A percentile compares a stretch with the other conserved stretches of the same genome.
Evolutionary conservation across 1,140 invertebrate genomes (phyloP).

Genomic region (Aphelenchoides besseyi): DNA sequence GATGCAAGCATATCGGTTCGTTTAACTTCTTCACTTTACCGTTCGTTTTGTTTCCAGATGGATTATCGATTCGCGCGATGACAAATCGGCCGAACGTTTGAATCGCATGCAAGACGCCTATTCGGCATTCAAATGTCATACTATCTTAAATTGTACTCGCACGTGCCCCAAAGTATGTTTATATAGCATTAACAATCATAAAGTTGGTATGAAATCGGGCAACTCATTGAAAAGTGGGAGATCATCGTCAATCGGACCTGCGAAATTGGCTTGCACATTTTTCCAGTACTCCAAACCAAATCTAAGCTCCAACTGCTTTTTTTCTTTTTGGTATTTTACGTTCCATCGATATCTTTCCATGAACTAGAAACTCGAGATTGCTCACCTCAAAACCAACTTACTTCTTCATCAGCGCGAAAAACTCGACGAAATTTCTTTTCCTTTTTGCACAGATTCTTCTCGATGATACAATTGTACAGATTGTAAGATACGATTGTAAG

Average conservation of each 20-base stretch:
- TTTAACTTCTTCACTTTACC: constrained; percentile 13
- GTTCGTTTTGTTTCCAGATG: constrained; percentile 69
- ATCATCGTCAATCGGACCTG: background rate
- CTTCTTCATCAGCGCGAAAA: too few relatives aligned
- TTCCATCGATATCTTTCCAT: too few relatives aligned
- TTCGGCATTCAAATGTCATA: constrained; percentile 91
- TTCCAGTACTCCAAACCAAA: too few relatives aligned
- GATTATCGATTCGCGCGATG: constrained; percentile 95
- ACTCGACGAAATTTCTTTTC: too few relatives aligned
- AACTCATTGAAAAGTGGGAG: background rate
- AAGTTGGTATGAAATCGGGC: background rate
- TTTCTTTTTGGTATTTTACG: background rate
- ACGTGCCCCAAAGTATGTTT: constrained; percentile 81
- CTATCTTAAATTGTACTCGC: constrained; percentile 92
- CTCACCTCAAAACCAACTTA: too few relatives aligned
- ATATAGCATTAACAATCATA: background rate
- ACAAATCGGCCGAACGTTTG: constrained; percentile 76
- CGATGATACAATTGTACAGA: background rate
- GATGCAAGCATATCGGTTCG: constrained; percentile 65
- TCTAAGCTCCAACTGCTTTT: too few relatives aligned
- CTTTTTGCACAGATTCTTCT: too few relatives aligned
- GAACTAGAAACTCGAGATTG: too few relatives aligned
- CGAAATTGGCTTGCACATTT: background rate
- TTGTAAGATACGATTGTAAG: background rate
- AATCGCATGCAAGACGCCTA: constrained; percentile 83